These are phyloP conservation scores for Halesus radiatus DNA, from an alignment of 1,140 invertebrate species.

Conservation along the genomic window DNA sequence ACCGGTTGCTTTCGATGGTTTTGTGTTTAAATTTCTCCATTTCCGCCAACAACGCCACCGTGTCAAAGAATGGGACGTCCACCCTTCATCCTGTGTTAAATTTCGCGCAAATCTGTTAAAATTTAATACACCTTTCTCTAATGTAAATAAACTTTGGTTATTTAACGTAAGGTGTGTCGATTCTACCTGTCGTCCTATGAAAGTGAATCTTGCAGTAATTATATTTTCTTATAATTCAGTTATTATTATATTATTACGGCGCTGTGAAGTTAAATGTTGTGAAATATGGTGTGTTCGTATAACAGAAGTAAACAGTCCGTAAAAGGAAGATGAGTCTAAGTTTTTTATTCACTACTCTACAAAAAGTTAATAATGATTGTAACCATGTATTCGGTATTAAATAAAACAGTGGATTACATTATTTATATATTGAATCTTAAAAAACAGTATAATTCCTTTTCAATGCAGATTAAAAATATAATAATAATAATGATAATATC, in stretches of 20 bases:
- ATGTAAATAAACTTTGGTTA: constrained; percentile 51
- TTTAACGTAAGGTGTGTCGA: constrained; percentile 50
- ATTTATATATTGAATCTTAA: too few relatives aligned
- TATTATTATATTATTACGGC: constrained; percentile 3
- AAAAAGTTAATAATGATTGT: constrained; percentile 10
- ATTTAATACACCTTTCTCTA: constrained; percentile 32
- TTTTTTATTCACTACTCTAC: constrained; percentile 23
- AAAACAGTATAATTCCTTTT: too few relatives aligned
- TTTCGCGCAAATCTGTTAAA: constrained; percentile 48
- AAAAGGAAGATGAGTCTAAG: constrained; percentile 41
- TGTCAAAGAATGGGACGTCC: not conserved
- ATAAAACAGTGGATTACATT: too few relatives aligned
- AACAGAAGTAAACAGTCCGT: constrained; percentile 40
- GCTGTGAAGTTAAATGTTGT: constrained; percentile 32
- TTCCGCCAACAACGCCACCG: not conserved
- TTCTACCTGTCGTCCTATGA: constrained; percentile 49
- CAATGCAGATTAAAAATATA: too few relatives aligned
- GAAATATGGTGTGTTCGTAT: constrained; percentile 43
- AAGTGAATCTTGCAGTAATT: constrained; percentile 42
- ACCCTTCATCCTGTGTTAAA: constrained; percentile 40
- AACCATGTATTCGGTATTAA: not conserved
- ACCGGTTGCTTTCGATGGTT: constrained; percentile 28
- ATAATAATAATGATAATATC: too few relatives aligned
- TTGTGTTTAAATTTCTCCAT: constrained; percentile 27
- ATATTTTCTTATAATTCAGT: constrained; percentile 11